phyloP scores from a whole-genome alignment of 2,888 invertebrate genomes.

The Timandra comae region DNA sequence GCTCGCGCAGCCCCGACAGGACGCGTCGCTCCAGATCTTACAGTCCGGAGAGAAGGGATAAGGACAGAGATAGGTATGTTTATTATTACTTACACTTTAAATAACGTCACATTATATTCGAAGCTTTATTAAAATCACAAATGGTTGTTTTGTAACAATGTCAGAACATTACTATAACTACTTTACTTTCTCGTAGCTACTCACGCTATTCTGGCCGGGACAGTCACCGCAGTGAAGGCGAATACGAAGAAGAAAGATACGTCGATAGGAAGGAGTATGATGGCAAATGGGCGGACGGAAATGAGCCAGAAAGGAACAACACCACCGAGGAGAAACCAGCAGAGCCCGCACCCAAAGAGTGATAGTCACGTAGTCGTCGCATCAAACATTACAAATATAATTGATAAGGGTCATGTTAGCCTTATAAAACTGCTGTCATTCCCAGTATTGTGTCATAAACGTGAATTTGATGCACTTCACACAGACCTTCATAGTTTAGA shows the following conservation, averaged over 20 bases:
- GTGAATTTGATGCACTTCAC: too few species aligned
- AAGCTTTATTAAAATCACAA: too few species aligned
- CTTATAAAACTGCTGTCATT: constrained; percentile 4
- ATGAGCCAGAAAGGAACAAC: constrained; percentile 57
- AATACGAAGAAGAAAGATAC: constrained; percentile 73
- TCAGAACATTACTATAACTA: too few species aligned
- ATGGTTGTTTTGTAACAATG: too few species aligned
- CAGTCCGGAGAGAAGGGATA: constrained; percentile 66
- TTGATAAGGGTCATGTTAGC: constrained; percentile 4
- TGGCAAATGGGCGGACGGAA: constrained; percentile 80
- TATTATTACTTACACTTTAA: too few species aligned
- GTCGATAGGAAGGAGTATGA: constrained; percentile 80
- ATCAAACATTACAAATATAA: too few species aligned
- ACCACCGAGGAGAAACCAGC: constrained; percentile 57
- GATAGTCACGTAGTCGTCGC: constrained; percentile 10
- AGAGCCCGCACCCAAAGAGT: constrained; percentile 60
- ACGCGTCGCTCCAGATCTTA: constrained; percentile 66
- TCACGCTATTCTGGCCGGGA: constrained; percentile 66
- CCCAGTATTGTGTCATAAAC: not conserved
- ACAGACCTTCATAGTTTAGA: too few species aligned
- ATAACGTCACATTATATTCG: too few species aligned
- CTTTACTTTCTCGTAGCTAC: too few species aligned
- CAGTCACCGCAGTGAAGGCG: constrained; percentile 71
- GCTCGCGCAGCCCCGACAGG: constrained; percentile 77
- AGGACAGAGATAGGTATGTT: constrained; percentile 66